Evolutionary conservation across 2,888 invertebrate genomes (phyloP).

Genomic region (Plagiodera versicolora): DNA sequence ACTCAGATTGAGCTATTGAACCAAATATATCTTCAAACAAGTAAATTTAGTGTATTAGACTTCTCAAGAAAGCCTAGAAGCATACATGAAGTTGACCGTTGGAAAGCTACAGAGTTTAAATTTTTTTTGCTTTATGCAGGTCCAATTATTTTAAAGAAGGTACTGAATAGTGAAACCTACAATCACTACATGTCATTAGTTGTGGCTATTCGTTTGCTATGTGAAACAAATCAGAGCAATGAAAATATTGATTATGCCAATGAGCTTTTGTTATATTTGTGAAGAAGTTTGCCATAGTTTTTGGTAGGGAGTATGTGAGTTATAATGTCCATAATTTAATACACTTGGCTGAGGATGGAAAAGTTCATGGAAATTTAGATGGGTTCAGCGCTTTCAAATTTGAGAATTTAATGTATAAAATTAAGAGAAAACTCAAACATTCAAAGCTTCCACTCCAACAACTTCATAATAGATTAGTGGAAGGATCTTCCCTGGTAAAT

Average conservation of each 20-base stretch:
- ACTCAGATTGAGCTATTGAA: too few relatives aligned
- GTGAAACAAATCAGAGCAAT: background rate
- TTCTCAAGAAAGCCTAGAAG: background rate
- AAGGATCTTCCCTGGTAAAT: slow-evolving; percentile 1
- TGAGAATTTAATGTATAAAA: background rate
- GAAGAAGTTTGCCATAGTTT: background rate
- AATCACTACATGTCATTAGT: slow-evolving; percentile 2
- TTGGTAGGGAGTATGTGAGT: background rate
- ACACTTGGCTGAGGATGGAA: slow-evolving; percentile 5
- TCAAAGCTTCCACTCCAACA: background rate
- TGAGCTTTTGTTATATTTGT: slow-evolving; percentile 2
- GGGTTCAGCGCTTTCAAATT: background rate
- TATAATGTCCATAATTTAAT: slow-evolving; percentile 2
- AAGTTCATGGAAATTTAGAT: background rate
- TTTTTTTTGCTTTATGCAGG: background rate
- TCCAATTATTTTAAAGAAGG: background rate
- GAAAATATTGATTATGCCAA: slow-evolving; percentile 4
- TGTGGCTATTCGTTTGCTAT: slow-evolving; percentile 1
- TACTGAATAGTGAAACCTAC: background rate
- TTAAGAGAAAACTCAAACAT: background rate
- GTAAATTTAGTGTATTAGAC: background rate
- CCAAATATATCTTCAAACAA: background rate
- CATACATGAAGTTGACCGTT: background rate
- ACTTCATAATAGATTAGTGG: background rate
- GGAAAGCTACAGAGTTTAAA: background rate